A percentile compares a stretch with the other conserved stretches of the same genome.
These are phyloP conservation scores for Notodonta ziczac DNA, from an alignment of 2,888 invertebrate species.

Conservation along the genomic window DNA sequence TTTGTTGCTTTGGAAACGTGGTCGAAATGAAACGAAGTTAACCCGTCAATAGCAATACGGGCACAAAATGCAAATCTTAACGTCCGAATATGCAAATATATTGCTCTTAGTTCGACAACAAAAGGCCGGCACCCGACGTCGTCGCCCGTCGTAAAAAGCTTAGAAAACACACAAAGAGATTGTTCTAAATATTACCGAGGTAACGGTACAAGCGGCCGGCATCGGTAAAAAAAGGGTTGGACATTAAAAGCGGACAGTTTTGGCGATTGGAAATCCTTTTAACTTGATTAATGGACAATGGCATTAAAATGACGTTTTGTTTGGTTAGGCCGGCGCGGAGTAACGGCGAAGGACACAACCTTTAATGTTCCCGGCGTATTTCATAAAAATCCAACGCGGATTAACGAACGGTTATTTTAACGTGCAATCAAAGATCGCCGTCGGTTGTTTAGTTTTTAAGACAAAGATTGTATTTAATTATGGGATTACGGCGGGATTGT, in stretches of 20 bases:
- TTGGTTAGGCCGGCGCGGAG: slow-evolving; percentile 49
- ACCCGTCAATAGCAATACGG: slow-evolving; percentile 57
- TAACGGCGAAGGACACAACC: slow-evolving; percentile 43
- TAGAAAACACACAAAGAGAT: slow-evolving; percentile 65
- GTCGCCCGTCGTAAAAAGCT: slow-evolving; percentile 69
- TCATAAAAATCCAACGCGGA: slow-evolving; percentile 24
- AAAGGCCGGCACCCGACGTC: slow-evolving; percentile 59
- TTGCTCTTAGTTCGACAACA: slow-evolving; percentile 57
- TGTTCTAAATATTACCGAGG: slow-evolving; percentile 68
- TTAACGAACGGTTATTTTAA: slow-evolving; percentile 20
- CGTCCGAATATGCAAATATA: slow-evolving; percentile 78
- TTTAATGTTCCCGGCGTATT: slow-evolving; percentile 46
- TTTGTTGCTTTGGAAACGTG: slow-evolving; percentile 56
- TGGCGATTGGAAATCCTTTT: slow-evolving; percentile 71
- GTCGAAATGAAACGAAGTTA: slow-evolving; percentile 57
- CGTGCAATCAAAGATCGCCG: slow-evolving; percentile 17
- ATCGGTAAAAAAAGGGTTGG: slow-evolving; percentile 72
- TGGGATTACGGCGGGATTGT: neutral
- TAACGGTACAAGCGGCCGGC: slow-evolving; percentile 61
- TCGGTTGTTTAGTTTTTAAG: slow-evolving; percentile 11
- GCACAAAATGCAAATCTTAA: slow-evolving; percentile 73
- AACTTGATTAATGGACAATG: slow-evolving; percentile 77
- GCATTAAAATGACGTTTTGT: slow-evolving; percentile 63
- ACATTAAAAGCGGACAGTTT: slow-evolving; percentile 60
- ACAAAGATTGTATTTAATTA: slow-evolving; percentile 20